These are phyloP conservation scores for Tetrapedia diversipes DNA, from an alignment of 2,888 invertebrate species.

Conservation along the genomic window DNA sequence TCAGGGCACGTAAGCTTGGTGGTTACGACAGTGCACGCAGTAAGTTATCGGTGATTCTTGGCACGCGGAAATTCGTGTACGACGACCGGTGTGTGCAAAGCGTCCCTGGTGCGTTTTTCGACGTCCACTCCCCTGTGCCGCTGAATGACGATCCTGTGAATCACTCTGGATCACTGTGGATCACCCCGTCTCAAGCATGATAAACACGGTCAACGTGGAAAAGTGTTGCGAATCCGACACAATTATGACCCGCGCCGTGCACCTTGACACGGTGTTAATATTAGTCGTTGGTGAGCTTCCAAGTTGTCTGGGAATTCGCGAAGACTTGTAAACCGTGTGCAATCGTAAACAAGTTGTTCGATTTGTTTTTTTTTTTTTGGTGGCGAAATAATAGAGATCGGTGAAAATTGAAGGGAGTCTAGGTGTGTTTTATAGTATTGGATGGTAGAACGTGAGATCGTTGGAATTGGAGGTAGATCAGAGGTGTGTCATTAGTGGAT, in stretches of 20 bases:
- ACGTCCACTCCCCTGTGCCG: not conserved
- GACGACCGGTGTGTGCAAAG: conserved; percentile 5
- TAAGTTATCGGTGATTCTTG: conserved; percentile 24
- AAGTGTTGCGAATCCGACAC: no score
- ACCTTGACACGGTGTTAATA: conserved; percentile 22
- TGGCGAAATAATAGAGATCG: no score
- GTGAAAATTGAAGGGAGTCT: no score
- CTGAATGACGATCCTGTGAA: not conserved
- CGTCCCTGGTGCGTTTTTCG: not conserved
- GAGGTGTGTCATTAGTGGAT: no score
- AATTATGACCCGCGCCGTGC: not conserved
- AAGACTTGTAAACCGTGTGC: conserved; percentile 19
- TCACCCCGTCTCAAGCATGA: not conserved
- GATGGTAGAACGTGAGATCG: no score
- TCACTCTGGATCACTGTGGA: not conserved
- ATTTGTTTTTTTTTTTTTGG: not conserved
- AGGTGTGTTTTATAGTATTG: no score
- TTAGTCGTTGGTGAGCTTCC: conserved; percentile 15
- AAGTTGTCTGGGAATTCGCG: not conserved
- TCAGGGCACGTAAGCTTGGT: conserved; percentile 5
- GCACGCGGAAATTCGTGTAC: conserved; percentile 19
- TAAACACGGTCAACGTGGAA: not conserved
- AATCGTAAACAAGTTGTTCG: no score
- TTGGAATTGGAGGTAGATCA: no score
- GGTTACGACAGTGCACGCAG: not conserved